Percentiles rank a stretch among this genome's conserved stretches.
phyloP scores from a whole-genome alignment of 92 coral and sea anemone genomes.

The Nematostella vectensis region DNA sequence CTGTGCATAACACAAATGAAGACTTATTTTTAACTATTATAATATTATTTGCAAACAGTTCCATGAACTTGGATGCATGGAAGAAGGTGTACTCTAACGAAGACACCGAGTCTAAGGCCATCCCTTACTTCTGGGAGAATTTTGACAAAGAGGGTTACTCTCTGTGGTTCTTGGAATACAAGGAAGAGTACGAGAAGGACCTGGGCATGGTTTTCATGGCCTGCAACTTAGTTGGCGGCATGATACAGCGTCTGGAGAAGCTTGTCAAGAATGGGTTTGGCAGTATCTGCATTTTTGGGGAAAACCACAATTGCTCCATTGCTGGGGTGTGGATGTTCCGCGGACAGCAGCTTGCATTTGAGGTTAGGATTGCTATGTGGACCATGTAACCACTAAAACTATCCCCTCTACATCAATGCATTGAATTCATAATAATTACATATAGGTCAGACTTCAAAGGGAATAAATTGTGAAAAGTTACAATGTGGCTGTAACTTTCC shows the following conservation, averaged over 20 bases:
- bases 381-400: too few species aligned
- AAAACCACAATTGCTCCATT: slow-evolving; percentile 14
- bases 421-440: too few species aligned
- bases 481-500: not conserved
- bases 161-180: slow-evolving; percentile 79
- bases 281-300: slow-evolving; percentile 59
- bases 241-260: slow-evolving; percentile 79
- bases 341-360: slow-evolving; percentile 71
- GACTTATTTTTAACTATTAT: too few species aligned
- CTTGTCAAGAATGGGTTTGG: slow-evolving; percentile 75
- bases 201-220: slow-evolving; percentile 60
- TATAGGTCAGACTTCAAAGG: too few species aligned
- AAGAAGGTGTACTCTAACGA: slow-evolving; percentile 68
- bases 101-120: slow-evolving; percentile 59
- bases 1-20: too few species aligned
- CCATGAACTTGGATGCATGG: slow-evolving; percentile 94
- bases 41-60: too few species aligned
- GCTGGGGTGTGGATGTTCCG: slow-evolving; percentile 80
- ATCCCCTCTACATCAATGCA: too few species aligned
- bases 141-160: slow-evolving; percentile 87
- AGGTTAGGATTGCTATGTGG: slow-evolving; percentile 48
- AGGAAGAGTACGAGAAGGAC: slow-evolving; percentile 40
- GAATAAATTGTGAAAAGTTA: too few species aligned
- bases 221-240: slow-evolving; percentile 80
- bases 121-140: slow-evolving; percentile 88